phyloP scores from a whole-genome alignment of 92 coral and sea anemone genomes.

The Metridium senile region DNA sequence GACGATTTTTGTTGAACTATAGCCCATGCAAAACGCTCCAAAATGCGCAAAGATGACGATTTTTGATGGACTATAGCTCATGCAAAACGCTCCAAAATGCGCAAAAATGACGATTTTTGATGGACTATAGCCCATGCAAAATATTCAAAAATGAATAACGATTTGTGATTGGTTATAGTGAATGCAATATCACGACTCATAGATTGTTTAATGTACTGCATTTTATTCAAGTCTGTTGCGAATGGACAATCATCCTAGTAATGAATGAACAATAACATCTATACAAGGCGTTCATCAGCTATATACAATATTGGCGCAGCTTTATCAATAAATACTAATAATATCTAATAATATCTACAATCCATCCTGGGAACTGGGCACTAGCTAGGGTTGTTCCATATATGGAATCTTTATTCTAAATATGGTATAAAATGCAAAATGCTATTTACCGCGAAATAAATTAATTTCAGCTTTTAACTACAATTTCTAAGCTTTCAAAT shows the following conservation, averaged over 20 bases:
- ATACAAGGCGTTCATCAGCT: background rate
- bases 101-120: too few relatives aligned
- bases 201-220: background rate
- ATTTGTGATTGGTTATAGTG: too few relatives aligned
- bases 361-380: background rate
- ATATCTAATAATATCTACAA: background rate
- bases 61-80: too few relatives aligned
- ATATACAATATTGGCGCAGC: background rate
- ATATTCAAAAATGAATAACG: too few relatives aligned
- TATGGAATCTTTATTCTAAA: background rate
- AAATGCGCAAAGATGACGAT: too few relatives aligned
- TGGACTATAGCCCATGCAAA: too few relatives aligned
- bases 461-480: background rate
- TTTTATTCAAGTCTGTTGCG: background rate
- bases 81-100: too few relatives aligned
- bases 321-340: background rate
- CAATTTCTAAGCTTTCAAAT: background rate
- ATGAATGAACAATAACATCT: background rate
- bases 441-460: background rate
- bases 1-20: too few relatives aligned
- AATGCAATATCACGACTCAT: background rate
- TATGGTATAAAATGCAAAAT: background rate
- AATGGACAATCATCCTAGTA: too few relatives aligned
- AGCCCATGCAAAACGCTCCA: too few relatives aligned
- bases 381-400: background rate